phyloP scores from a whole-genome alignment of 2,797 vertebrate species.

The Takifugu ocellatus region DNA sequence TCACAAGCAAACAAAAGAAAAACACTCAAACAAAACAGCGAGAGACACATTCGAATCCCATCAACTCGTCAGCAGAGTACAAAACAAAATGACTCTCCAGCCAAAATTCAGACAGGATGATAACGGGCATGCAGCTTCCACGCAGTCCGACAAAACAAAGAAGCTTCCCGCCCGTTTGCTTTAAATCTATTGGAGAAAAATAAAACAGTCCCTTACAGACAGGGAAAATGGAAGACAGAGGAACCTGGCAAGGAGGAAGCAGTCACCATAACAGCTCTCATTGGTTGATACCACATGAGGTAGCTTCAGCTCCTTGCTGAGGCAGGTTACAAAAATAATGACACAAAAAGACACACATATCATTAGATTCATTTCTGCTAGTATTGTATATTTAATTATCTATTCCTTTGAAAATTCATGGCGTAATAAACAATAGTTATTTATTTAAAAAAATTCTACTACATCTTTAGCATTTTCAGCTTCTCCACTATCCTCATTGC shows the following conservation, averaged over 20 bases:
- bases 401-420: conserved; percentile 60
- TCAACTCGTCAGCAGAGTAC: conserved; percentile 25
- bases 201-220: conserved; percentile 36
- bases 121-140: conserved; percentile 57
- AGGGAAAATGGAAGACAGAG: conserved; percentile 70
- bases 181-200: conserved; percentile 25
- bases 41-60: conserved; percentile 10
- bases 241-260: conserved; percentile 58
- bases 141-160: conserved; percentile 25
- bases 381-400: conserved; percentile 42
- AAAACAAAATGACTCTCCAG: conserved; percentile 42
- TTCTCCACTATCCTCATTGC: conserved; percentile 29
- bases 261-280: conserved; percentile 41
- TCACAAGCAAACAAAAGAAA: not conserved
- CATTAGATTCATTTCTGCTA: conserved; percentile 68
- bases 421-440: conserved; percentile 65
- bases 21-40: conserved; percentile 3
- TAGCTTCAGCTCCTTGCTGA: conserved; percentile 35
- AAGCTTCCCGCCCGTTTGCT: conserved; percentile 21
- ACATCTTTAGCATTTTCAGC: conserved; percentile 41
- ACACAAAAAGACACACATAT: conserved; percentile 55
- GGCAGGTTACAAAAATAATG: conserved; percentile 45
- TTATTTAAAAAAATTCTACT: conserved; percentile 38
- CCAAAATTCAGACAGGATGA: conserved; percentile 43
- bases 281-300: conserved; percentile 36